A percentile compares a stretch with the other conserved stretches of the same genome.
Evolutionary conservation across 2,797 vertebrate genomes (phyloP).

Genomic region (Bradypodion ventrale): DNA sequence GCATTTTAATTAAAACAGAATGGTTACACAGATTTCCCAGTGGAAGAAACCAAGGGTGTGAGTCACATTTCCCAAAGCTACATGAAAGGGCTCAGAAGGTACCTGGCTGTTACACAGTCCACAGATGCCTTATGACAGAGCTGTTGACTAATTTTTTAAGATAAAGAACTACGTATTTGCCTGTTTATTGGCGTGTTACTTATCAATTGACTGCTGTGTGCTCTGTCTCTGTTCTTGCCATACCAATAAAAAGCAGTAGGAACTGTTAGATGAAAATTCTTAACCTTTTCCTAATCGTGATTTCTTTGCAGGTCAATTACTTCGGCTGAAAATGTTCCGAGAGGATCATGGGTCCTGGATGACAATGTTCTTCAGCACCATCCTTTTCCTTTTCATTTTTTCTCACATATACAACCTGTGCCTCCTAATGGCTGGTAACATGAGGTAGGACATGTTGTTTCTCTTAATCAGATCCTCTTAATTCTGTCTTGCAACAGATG

Average conservation of each 20-base stretch:
- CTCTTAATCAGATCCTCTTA: slow-evolving; percentile 32
- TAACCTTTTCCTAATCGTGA: slow-evolving; percentile 32
- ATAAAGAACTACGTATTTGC: neutral
- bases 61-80: neutral
- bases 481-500: neutral
- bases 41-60: neutral
- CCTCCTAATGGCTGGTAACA: slow-evolving; percentile 90
- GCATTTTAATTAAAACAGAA: neutral
- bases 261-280: slow-evolving; percentile 40
- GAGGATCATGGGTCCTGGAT: slow-evolving; percentile 99
- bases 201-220: neutral
- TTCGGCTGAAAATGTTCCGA: slow-evolving; percentile 95
- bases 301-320: slow-evolving; percentile 84
- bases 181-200: slow-evolving; percentile 6
- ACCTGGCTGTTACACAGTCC: neutral
- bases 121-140: neutral
- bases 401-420: slow-evolving; percentile 95
- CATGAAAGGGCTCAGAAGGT: neutral
- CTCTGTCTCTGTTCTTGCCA: slow-evolving; percentile 12
- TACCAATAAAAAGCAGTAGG: neutral
- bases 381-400: slow-evolving; percentile 98
- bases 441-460: slow-evolving; percentile 83
- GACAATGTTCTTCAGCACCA: slow-evolving; percentile 98
- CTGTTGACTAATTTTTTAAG: neutral
- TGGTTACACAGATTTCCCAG: neutral